phyloP scores from a whole-genome alignment of 2,888 invertebrate genomes.

The Hoplodrina blanda region DNA sequence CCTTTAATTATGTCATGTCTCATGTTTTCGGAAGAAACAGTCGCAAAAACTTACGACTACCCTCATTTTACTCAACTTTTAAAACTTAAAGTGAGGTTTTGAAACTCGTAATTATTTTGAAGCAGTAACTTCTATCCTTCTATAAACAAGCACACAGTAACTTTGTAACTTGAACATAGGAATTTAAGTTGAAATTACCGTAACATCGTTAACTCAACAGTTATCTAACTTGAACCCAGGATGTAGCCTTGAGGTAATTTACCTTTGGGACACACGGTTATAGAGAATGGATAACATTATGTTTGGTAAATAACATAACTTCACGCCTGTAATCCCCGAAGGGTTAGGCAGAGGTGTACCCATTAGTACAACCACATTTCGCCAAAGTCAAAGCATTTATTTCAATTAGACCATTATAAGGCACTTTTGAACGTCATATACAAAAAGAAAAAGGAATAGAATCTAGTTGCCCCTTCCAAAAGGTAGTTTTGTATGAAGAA shows the following conservation, averaged over 20 bases:
- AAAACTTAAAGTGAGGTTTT: slow-evolving; percentile 24
- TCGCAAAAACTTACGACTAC: background rate
- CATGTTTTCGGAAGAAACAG: too few species aligned
- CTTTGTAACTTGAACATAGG: slow-evolving; percentile 54
- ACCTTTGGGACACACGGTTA: slow-evolving; percentile 45
- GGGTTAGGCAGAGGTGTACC: too few species aligned
- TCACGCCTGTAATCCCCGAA: too few species aligned
- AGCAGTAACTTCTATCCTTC: slow-evolving; percentile 34
- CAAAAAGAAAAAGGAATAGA: too few species aligned
- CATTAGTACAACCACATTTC: too few species aligned
- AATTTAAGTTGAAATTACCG: slow-evolving; percentile 64
- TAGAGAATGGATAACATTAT: background rate
- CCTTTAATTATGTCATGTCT: too few species aligned
- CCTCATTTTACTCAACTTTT: background rate
- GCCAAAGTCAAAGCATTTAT: too few species aligned
- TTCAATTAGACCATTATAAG: too few species aligned
- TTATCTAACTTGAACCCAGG: slow-evolving; percentile 64
- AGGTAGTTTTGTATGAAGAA: too few species aligned
- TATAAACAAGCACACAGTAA: slow-evolving; percentile 38
- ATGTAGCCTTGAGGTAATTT: slow-evolving; percentile 62
- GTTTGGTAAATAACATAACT: background rate
- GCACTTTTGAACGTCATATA: too few species aligned
- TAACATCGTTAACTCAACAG: slow-evolving; percentile 68
- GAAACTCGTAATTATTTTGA: slow-evolving; percentile 34
- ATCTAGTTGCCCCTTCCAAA: too few species aligned